Conservation (phyloP, 2,797 vertebrate genomes). For the Peromyscus nudipes region DNA sequence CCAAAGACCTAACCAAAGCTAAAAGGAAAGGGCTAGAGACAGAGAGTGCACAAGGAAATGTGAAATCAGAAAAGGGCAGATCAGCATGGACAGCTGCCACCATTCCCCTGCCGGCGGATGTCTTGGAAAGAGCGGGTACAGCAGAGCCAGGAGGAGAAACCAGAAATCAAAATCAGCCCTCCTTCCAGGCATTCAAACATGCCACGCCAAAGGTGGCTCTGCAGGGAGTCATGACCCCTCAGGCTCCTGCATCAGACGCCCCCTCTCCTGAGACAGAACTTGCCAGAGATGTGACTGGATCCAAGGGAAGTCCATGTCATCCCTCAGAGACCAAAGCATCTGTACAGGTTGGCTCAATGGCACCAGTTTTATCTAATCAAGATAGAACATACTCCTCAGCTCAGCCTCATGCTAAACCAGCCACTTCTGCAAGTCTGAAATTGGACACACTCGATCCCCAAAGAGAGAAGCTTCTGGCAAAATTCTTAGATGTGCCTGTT, state of each 20-base stretch:
- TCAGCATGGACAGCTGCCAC: background rate
- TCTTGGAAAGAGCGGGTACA: background rate
- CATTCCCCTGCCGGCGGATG: background rate
- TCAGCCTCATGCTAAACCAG: background rate
- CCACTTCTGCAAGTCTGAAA: background rate
- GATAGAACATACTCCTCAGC: background rate
- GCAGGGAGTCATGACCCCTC: background rate
- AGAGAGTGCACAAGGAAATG: conserved; percentile 42
- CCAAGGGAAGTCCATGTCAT: background rate
- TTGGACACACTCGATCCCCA: background rate
- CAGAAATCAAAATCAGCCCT: background rate
- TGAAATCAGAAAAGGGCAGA: background rate
- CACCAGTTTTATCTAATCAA: background rate
- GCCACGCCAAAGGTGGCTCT: background rate
- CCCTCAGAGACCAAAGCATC: background rate
- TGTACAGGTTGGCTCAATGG: background rate
- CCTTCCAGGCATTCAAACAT: background rate
- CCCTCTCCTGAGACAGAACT: conserved; percentile 29
- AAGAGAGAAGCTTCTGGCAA: background rate
- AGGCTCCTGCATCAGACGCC: background rate
- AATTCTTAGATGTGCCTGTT: background rate
- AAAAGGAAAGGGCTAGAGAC: background rate
- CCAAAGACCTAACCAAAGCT: background rate
- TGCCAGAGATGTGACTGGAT: background rate
- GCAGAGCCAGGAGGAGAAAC: background rate